Conservation (phyloP, 2,797 vertebrate genomes). For the Pangasius macronema region DNA sequence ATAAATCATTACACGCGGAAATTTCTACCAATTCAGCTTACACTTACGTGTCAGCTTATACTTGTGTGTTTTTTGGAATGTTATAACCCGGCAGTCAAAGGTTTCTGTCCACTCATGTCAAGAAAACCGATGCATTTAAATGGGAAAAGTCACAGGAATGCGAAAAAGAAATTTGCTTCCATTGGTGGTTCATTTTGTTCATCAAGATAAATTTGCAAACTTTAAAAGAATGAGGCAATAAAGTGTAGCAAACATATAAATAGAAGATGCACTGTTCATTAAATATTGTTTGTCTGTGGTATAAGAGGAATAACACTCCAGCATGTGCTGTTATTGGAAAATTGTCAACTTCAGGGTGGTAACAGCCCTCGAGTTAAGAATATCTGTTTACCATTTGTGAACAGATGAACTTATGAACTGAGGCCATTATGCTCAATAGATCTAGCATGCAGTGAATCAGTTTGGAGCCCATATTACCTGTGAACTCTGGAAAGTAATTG, state of each 20-base stretch:
- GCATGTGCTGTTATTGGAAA: neutral
- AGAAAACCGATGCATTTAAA: neutral
- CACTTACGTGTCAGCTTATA: neutral
- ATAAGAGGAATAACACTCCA: neutral
- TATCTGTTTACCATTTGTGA: neutral
- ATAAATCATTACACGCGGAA: too few species aligned
- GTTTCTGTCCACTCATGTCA: neutral
- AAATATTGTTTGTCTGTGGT: neutral
- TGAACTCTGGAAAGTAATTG: slow-evolving; percentile 88
- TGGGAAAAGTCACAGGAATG: neutral
- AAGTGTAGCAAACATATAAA: neutral
- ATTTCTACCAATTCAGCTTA: neutral
- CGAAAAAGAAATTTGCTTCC: neutral
- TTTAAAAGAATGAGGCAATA: neutral
- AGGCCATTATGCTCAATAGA: neutral
- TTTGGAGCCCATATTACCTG: slow-evolving; percentile 65
- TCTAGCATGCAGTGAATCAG: neutral
- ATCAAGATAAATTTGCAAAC: neutral
- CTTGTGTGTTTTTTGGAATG: neutral
- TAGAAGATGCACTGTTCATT: neutral
- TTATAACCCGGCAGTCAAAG: neutral
- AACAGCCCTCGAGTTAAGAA: neutral
- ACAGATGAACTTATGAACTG: too few species aligned
- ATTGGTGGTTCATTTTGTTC: neutral
- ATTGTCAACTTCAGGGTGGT: neutral